Evolutionary conservation across 2,797 vertebrate species (phyloP).

Genomic region (Darevskia mixta): DNA sequence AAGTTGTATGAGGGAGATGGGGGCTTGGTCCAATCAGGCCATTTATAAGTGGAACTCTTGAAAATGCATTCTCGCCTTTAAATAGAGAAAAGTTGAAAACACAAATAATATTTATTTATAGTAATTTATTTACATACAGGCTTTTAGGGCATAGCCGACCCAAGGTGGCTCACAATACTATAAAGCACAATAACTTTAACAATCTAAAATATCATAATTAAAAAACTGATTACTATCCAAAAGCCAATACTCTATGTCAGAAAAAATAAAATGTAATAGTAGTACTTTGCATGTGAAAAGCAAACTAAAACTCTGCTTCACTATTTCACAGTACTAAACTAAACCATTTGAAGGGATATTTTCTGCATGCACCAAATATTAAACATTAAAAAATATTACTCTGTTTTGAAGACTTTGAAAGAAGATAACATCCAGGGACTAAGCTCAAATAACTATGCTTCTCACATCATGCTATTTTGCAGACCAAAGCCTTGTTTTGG

Average conservation of each 20-base stretch:
- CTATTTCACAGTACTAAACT: not conserved
- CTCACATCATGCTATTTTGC: not conserved
- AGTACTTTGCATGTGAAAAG: not conserved
- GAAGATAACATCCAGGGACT: not conserved
- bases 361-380: not conserved
- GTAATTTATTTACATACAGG: too few species aligned
- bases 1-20: constrained; percentile 83
- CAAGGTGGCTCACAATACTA: too few species aligned
- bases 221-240: not conserved
- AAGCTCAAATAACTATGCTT: not conserved
- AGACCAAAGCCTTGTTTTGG: not conserved
- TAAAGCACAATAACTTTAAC: too few species aligned
- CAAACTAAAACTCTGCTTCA: not conserved
- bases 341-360: not conserved
- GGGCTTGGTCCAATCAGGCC: constrained; percentile 91
- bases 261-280: not conserved
- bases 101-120: not conserved
- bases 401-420: not conserved
- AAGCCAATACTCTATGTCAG: not conserved
- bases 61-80: constrained; percentile 89
- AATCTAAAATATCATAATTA: too few species aligned
- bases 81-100: constrained; percentile 36
- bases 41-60: constrained; percentile 94
- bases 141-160: too few species aligned
- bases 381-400: not conserved